Evolutionary conservation across 2,113 vertebrate genomes (phyloP), one percentile per base, ranked within the genome.

Genomic region (Xenopus laevis): DNA sequence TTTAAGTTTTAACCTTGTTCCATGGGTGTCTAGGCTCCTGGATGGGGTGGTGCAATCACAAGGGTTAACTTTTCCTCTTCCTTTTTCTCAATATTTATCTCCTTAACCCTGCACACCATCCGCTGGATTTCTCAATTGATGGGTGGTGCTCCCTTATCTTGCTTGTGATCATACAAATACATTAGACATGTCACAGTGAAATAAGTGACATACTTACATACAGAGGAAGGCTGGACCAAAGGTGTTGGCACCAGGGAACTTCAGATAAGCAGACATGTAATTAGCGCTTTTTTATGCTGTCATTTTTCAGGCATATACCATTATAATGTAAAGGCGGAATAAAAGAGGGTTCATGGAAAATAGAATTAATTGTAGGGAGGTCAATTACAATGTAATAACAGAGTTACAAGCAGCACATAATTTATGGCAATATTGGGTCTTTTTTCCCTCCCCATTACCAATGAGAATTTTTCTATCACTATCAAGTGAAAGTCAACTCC

Each of bases 231-330:
- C 88, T 90, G 79, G 92, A 94, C 91, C 92, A 94, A 93, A 93
- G 92, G 94, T 93, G 91, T 89, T 89, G 92, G 94, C 90, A 92
- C 90, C 84, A 86, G 92, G 94, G 91, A 86, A 87, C 90, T 88
- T 91, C 91, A 96, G 97, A 98, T 98, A 97, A 98, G 94, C 94
- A 92, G 92, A 93, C 92, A 90, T 91, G 94, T 98, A 99, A 98
- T 98, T 99, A 99, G 95, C 95, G 95, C 96, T 99, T 98, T 99
- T 99, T 99, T 98, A 98, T 91, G 93, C 97, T 98, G 97, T 97
- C 95, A 96, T 98, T 98, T 98, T 97, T 99, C 95, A 99, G 96
- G 96, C 96, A 92, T 96, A 96, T 98, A 98, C 96, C 96, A 98
- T 97, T 93, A 89, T 97, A 97, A 98, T 99, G 96, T 99, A 99